Conservation (phyloP, 2,113 vertebrate genomes). For the Ariopsis seemanni region DNA sequence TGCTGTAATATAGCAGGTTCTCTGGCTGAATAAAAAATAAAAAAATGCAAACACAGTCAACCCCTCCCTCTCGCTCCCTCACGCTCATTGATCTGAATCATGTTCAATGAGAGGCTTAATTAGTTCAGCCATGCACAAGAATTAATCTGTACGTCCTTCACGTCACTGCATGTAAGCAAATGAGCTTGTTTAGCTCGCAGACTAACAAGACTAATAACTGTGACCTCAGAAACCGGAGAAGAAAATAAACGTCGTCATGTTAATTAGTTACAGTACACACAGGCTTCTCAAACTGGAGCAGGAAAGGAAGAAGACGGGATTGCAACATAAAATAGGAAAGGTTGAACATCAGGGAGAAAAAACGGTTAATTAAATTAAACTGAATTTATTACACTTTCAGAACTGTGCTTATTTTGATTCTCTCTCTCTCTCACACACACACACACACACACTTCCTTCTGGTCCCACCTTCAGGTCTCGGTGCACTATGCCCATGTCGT, state of each 20-base stretch:
- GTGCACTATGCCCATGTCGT: slow-evolving; percentile 94
- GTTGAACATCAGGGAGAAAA: neutral
- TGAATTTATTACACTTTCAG: neutral
- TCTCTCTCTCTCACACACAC: neutral
- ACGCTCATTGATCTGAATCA: neutral
- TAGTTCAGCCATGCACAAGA: slow-evolving; percentile 42
- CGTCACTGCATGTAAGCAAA: slow-evolving; percentile 52
- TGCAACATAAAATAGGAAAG: neutral
- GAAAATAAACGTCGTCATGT: neutral
- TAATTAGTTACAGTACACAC: slow-evolving; percentile 13
- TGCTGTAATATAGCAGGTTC: slow-evolving; percentile 95
- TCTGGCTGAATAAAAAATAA: slow-evolving; percentile 78
- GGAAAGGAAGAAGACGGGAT: neutral
- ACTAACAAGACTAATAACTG: slow-evolving; percentile 43
- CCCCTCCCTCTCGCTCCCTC: neutral
- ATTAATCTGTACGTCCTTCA: slow-evolving; percentile 50
- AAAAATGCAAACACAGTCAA: neutral
- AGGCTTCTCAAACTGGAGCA: neutral
- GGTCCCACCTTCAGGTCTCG: slow-evolving; percentile 91
- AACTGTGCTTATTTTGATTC: neutral
- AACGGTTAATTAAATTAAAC: neutral
- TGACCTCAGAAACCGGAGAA: slow-evolving; percentile 26
- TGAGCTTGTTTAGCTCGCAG: slow-evolving; percentile 44
- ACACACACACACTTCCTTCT: neutral
- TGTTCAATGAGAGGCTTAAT: slow-evolving; percentile 41